phyloP scores from a whole-genome alignment of 2,113 vertebrate species.

The Anhinga rufa region DNA sequence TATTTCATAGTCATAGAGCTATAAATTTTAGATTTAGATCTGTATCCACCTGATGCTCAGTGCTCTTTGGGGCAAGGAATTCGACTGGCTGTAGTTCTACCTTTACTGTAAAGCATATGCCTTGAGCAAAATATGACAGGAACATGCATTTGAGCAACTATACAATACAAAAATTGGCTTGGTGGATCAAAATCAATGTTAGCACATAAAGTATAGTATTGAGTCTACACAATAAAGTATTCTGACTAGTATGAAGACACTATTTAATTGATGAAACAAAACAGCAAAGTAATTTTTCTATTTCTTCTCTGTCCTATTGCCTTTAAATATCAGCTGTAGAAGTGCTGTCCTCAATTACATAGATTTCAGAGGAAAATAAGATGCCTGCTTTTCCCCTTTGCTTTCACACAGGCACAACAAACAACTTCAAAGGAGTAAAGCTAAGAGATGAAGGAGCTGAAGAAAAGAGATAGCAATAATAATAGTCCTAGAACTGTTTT shows the following conservation, averaged over 20 bases:
- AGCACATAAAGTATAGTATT: neutral
- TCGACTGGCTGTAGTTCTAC: neutral
- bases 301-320: neutral
- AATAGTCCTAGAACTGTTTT: neutral
- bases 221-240: neutral
- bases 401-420: neutral
- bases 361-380: neutral
- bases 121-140: neutral
- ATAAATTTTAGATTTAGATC: neutral
- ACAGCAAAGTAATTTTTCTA: neutral
- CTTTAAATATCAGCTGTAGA: neutral
- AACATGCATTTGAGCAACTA: neutral
- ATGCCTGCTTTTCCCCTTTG: neutral
- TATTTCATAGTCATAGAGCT: neutral
- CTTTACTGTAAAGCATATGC: neutral
- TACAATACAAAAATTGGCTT: neutral
- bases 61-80: neutral
- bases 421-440: neutral
- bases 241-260: neutral
- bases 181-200: neutral
- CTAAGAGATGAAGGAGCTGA: neutral
- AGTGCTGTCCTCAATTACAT: neutral
- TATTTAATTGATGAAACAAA: neutral
- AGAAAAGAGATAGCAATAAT: neutral
- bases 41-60: neutral